These are phyloP conservation scores for Macropis europaea DNA, from an alignment of 2,888 invertebrate genomes.

Conservation along the genomic window DNA sequence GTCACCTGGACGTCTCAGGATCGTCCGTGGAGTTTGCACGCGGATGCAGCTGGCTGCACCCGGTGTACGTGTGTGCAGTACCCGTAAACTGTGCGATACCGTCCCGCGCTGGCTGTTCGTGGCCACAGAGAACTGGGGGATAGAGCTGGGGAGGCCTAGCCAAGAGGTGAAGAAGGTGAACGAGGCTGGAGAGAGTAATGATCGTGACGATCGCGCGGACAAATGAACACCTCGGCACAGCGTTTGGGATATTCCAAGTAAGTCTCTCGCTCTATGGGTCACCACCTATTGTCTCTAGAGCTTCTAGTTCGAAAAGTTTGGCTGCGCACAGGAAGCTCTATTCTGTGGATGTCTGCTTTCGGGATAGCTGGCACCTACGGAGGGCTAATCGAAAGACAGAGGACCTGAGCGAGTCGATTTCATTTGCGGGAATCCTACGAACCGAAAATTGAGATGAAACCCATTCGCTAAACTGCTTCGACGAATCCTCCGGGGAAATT, in stretches of 20 bases:
- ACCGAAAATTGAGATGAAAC: constrained; percentile 41
- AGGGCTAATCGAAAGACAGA: constrained; percentile 2
- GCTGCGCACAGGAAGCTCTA: too few relatives aligned
- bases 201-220: constrained; percentile 71
- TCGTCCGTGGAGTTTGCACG: constrained; percentile 25
- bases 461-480: constrained; percentile 41
- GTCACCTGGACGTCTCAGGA: constrained; percentile 21
- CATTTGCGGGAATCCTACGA: constrained; percentile 26
- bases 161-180: constrained; percentile 9
- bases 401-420: constrained; percentile 6
- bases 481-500: constrained; percentile 48
- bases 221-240: constrained; percentile 78
- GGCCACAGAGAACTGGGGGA: constrained; percentile 43
- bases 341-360: too few relatives aligned
- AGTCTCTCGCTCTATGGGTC: constrained; percentile 56
- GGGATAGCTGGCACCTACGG: too few relatives aligned
- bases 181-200: constrained; percentile 61
- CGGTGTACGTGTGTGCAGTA: constrained; percentile 15
- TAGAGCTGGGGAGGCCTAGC: too few relatives aligned
- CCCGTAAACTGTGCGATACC: constrained; percentile 29
- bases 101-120: constrained; percentile 46
- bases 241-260: constrained; percentile 77
- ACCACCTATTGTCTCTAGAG: too few relatives aligned
- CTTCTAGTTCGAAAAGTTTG: too few relatives aligned
- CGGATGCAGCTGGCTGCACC: constrained; percentile 33